Evolutionary conservation across 92 coral and sea anemone species (phyloP), one percentile per base, ranked within the genome.

Genomic region (Phenganax marumi): DNA sequence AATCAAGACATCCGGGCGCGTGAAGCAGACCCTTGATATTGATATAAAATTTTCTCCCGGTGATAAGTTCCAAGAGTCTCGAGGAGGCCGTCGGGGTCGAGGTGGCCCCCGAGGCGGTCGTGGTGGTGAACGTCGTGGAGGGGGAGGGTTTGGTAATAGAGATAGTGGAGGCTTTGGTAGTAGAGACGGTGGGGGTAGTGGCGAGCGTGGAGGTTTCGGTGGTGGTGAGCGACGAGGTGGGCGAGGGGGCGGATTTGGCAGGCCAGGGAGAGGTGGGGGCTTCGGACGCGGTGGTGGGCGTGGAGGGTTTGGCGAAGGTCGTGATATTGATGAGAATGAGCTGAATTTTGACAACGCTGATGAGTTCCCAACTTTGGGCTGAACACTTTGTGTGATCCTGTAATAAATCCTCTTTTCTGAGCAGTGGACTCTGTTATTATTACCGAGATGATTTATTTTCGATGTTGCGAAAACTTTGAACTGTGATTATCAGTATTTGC

Each of bases 1-100:
- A 86, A 80, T 89, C 70, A 95, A 95, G 89, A 92, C 97, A 12
- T 92, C 98, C n/a, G 98, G 98, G 19, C 82, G 98, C 70, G 93
- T 95, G 39, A 95, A 91, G 84, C 97, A 90, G 75, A 86, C 89
- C 14, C 71, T 93, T 47, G 93, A 93, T n/a, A 90, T 95, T 73
- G 93, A 87, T 23, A 83, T 89, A 75, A 88, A 86, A n/a, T 90
- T 91, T 87, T 79, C 85, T 51, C 79, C 91, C 1, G 86, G 86
- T 33, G 88, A 88, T 16, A 86, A 81, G 81, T 78, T 78, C 58
- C 73, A 61, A 62, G 83, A 78, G 46, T 78, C 83, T 33, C 61
- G 83, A 63, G 83, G 80, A 7, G 80, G 80, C 10, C 80, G 80
- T 54, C 80, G 80, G 12, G 80, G 83, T 17, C 83, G 83, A 4